Evolutionary conservation across 2,797 vertebrate species (phyloP), one percentile per base, ranked within the genome.

Genomic region (Pogoniulus pusillus): DNA sequence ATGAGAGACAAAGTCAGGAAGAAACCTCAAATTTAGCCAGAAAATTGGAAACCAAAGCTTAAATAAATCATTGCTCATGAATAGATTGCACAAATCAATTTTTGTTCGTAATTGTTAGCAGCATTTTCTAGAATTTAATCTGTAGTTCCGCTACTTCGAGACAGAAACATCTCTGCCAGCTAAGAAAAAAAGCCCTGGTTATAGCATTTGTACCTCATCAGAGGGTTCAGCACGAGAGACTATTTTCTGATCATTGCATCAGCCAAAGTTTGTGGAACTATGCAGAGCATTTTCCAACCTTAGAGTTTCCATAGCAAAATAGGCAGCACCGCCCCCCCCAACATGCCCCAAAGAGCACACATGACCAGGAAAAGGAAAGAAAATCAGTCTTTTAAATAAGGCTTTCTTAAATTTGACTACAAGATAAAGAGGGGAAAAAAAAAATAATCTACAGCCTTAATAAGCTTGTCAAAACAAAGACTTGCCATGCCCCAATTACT

Each of bases 261-360:
- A 69, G 19, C 19, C n/a, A 78, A 66, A 16, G 23, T 11, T 70
- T 64, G 39, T 70, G 7, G 11, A 83, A 58, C 10, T 3, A 2
- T 72, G 20, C 5, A 22, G 14, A 75, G 4, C 5, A 4, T 41
- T 79, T 84, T 82, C 24, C 19, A 62, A 3, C 13, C 54, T 72
- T 39, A 22, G 6, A 54, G 72, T 82, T 78, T 78, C 24, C 23
- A 19, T 20, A 75, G 3, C 53, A 91, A 69, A 85, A 32, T 26
- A 87, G 19, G 34, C 22, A 65, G 24, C 7, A 3, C 3, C 22
- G 60, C n/a, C n/a, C n/a, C n/a, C n/a, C 32, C 34, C 35, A 79
- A 32, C 5, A 6, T 0, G 0, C 13, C 43, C 19, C 30, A 55
- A 29, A 72, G 8, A 4, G 12, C 6, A 20, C 1, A 2, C 0